A percentile compares a stretch with the other conserved stretches of the same genome.
These are phyloP conservation scores for Patella vulgata DNA, from an alignment of 1,140 invertebrate species.

Conservation along the genomic window DNA sequence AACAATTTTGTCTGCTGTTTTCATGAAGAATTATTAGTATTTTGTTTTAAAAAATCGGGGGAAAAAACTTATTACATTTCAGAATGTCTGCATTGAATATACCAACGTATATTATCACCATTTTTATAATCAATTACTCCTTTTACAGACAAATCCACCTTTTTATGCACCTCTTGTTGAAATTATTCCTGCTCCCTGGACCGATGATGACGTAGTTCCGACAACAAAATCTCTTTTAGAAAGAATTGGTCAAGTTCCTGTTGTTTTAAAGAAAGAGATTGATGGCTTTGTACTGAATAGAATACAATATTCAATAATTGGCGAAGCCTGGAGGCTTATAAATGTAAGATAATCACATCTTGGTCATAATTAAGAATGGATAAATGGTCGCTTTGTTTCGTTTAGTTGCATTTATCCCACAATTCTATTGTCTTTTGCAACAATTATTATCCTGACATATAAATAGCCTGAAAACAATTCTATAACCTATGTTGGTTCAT, in stretches of 20 bases:
- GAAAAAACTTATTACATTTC: too few relatives aligned
- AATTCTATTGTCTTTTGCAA: neutral
- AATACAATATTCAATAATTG: conserved; percentile 5
- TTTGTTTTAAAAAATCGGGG: too few relatives aligned
- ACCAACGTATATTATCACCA: too few relatives aligned
- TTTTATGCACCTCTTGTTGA: conserved; percentile 95
- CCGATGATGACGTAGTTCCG: conserved; percentile 74
- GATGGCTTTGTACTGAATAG: conserved; percentile 68
- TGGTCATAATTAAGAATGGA: neutral
- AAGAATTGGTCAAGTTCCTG: conserved; percentile 90
- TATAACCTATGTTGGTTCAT: neutral
- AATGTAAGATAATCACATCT: neutral
- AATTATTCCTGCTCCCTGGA: conserved; percentile 91
- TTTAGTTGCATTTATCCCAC: neutral
- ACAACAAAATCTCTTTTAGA: conserved; percentile 81
- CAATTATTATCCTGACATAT: neutral
- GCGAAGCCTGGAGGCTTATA: conserved; percentile 12
- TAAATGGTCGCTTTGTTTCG: neutral
- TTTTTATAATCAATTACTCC: neutral
- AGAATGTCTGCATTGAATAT: too few relatives aligned
- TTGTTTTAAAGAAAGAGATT: conserved; percentile 86
- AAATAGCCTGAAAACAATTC: neutral
- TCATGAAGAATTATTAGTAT: too few relatives aligned
- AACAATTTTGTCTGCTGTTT: too few relatives aligned
- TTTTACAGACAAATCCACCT: conserved; percentile 85